These are phyloP conservation scores for Drosophila busckii DNA, from an alignment of 1,140 invertebrate genomes.

Conservation along the genomic window DNA sequence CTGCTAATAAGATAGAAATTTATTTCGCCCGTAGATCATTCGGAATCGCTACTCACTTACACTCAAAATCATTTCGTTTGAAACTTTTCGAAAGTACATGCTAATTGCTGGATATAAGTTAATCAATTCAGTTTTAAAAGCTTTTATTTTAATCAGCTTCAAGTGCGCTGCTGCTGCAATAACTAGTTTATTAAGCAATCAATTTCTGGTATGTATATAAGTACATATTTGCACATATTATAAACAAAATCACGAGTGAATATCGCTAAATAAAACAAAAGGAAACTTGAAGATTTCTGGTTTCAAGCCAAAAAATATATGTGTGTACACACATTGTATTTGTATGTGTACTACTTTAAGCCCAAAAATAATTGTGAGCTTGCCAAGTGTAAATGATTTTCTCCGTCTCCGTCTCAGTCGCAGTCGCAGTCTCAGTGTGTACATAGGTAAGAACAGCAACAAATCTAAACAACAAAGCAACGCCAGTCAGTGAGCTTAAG, in stretches of 20 bases:
- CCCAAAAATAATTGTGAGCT: constrained; percentile 17
- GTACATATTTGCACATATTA: neutral
- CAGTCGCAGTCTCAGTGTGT: no score
- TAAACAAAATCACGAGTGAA: neutral
- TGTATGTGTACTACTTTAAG: constrained; percentile 6
- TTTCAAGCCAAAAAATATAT: constrained; percentile 20
- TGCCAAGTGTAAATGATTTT: constrained; percentile 39
- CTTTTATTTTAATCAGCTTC: no score
- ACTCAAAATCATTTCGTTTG: no score
- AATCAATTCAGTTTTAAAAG: no score
- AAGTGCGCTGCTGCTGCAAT: neutral
- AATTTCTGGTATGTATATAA: constrained; percentile 8
- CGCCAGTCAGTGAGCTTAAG: constrained; percentile 24
- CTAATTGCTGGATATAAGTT: neutral
- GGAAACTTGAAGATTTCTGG: constrained; percentile 21
- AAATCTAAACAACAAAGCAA: constrained; percentile 28
- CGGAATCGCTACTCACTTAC: no score
- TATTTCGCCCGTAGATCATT: no score
- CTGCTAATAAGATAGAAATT: no score
- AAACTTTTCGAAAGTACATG: no score
- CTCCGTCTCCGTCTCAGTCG: no score
- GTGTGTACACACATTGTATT: constrained; percentile 1
- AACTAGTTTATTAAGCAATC: constrained; percentile 12
- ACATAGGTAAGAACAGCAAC: constrained; percentile 20
- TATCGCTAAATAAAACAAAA: constrained; percentile 25